These are phyloP conservation scores for Diprion similis DNA, from an alignment of 1,140 invertebrate genomes.

Conservation along the genomic window DNA sequence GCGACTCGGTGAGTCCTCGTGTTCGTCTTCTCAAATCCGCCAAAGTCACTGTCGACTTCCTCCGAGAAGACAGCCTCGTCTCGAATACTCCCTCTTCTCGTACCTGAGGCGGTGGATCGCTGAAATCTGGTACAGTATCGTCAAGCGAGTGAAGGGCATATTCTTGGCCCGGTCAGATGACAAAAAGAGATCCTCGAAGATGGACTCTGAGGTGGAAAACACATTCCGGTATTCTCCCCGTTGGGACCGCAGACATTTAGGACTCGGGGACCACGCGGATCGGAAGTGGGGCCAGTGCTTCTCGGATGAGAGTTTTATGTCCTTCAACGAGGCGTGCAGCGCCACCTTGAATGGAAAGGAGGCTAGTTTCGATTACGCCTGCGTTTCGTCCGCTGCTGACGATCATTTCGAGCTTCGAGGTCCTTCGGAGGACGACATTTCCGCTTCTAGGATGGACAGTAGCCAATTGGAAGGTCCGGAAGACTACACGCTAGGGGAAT, in stretches of 20 bases:
- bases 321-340: neutral
- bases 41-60: no score
- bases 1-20: neutral
- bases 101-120: conserved; percentile 23
- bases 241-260: neutral
- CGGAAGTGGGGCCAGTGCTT: neutral
- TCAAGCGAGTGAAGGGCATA: conserved; percentile 25
- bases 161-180: conserved; percentile 1
- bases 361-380: no score
- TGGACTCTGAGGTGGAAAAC: conserved; percentile 15
- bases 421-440: neutral
- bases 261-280: neutral
- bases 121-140: conserved; percentile 25
- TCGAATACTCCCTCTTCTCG: neutral
- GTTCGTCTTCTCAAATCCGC: neutral
- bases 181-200: conserved; percentile 4
- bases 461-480: conserved; percentile 11
- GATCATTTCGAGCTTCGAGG: neutral
- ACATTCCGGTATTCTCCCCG: conserved; percentile 17
- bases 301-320: neutral
- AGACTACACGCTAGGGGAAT: conserved; percentile 21
- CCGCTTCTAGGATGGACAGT: neutral
- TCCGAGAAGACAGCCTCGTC: neutral
- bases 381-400: conserved; percentile 18
- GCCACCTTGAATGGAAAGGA: neutral